Percentiles rank a stretch among this genome's conserved stretches.
Evolutionary conservation across 2,797 vertebrate species (phyloP).

Genomic region (Myripristis murdjan): DNA sequence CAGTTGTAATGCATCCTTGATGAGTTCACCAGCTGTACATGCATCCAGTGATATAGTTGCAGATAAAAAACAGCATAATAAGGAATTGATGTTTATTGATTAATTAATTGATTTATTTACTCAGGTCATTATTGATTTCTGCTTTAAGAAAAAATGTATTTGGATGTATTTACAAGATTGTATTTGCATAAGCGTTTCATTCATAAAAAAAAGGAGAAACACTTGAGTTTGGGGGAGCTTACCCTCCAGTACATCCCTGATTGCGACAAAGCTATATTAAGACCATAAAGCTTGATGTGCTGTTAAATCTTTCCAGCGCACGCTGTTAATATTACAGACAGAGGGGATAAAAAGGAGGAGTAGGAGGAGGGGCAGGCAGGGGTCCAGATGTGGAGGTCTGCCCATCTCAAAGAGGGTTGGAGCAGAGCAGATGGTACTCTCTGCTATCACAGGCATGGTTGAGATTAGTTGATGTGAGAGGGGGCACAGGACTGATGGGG

Average conservation of each 20-base stretch:
- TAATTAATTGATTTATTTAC: background rate
- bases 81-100: background rate
- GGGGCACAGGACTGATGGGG: conserved; percentile 48
- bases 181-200: conserved; percentile 1
- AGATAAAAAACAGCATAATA: conserved; percentile 15
- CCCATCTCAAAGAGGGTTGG: conserved; percentile 54
- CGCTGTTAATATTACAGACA: conserved; percentile 44
- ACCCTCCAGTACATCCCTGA: conserved; percentile 32
- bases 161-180: too few relatives aligned
- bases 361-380: conserved; percentile 51
- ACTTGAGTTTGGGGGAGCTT: conserved; percentile 32
- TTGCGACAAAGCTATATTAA: conserved; percentile 53
- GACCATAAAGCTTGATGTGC: conserved; percentile 58
- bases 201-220: conserved; percentile 10
- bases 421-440: conserved; percentile 74
- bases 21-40: background rate
- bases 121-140: background rate
- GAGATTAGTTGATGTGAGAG: conserved; percentile 71
- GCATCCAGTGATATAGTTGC: background rate
- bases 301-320: conserved; percentile 62
- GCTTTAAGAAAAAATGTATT: too few relatives aligned
- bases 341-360: conserved; percentile 55
- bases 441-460: conserved; percentile 56
- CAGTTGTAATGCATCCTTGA: background rate
- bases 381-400: conserved; percentile 77